Base-by-base conservation (phyloP, 2,888 invertebrate genomes). In the Metacarcinus magister region DNA sequence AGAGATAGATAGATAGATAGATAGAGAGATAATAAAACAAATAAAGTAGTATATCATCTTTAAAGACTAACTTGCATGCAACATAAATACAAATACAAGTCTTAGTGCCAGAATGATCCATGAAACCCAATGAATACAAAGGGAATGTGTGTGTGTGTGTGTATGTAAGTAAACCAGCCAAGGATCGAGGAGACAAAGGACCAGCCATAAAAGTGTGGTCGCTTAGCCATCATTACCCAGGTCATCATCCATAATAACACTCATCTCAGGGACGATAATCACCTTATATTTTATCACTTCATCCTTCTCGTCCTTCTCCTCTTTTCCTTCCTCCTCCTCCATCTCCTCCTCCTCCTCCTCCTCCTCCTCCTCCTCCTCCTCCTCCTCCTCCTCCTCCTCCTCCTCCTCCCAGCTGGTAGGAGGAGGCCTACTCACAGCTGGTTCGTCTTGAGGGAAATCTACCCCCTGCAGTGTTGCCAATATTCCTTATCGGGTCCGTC, bases 221-320 rank as follows among this genome's bases (percentile, higher is more conserved):
- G 28, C 32, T 32, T 67, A 67, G 32, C 23, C 82, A 28, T 82
- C 82, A 82, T 82, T 32, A 82, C 82, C 32, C 28, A 13, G 7
- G 82, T 82, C 82, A 82, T 82, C 82, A 32, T 82, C 82, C 82
- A 82, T 82, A 82, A 82, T 82, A 32, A 82, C 82, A 82, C 32
- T 82, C 82, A 82, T 82, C 82, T 82, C 32, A 32, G 32, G 7
- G 28, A 82, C 10, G 82, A 82, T 82, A 82, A 82, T 82, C 32
- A 82, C 32, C 5, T 16, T 82, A 82, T 82, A 82, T 82, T 82
- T 82, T 82, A 82, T 82, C 82, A 32, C 82, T 32, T 32, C 82
- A 10, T 82, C 28, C 82, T 28, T 82, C 28, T 82, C 28, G 10
- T 82, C 82, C 16, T 82, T 82, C 82, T 28, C 28, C 32, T 13